phyloP scores from a whole-genome alignment of 2,888 invertebrate species.

The Nomada goodeniana region DNA sequence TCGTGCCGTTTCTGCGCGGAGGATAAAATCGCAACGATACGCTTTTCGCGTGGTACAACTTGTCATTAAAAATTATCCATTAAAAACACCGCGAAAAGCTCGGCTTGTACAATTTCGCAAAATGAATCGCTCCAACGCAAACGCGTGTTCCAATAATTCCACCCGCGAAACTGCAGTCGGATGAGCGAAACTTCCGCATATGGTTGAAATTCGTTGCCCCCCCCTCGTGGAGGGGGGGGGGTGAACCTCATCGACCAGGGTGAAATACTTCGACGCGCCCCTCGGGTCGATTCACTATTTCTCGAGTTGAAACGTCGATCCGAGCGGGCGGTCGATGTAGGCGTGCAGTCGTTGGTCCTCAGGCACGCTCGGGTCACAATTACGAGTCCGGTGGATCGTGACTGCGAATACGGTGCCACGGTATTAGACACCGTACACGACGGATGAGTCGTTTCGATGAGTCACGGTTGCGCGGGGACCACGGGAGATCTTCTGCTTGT shows the following conservation, averaged over 20 bases:
- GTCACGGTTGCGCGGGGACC: constrained; percentile 58
- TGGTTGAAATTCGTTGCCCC: no score
- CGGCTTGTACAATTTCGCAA: no score
- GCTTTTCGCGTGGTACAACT: no score
- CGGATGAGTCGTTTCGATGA: constrained; percentile 61
- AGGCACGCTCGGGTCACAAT: constrained; percentile 51
- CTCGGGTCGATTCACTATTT: constrained; percentile 3
- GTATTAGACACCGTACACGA: constrained; percentile 17
- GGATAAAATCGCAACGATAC: no score
- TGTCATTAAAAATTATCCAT: no score
- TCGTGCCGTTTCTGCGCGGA: no score
- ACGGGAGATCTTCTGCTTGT: constrained; percentile 25
- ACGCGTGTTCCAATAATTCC: no score
- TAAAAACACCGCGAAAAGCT: no score
- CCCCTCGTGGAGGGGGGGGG: no score
- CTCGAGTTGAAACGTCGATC: constrained; percentile 38
- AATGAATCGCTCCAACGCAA: no score
- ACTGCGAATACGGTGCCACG: constrained; percentile 55
- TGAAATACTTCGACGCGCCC: neutral
- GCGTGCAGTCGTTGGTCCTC: constrained; percentile 58
- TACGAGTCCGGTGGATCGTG: constrained; percentile 55
- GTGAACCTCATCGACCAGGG: neutral
- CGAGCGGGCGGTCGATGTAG: constrained; percentile 26
- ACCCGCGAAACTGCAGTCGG: no score
- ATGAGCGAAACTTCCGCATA: no score